A percentile compares a stretch with the other conserved stretches of the same genome.
phyloP scores from a whole-genome alignment of 2,888 invertebrate genomes.

The Opisthograptis luteolata region DNA sequence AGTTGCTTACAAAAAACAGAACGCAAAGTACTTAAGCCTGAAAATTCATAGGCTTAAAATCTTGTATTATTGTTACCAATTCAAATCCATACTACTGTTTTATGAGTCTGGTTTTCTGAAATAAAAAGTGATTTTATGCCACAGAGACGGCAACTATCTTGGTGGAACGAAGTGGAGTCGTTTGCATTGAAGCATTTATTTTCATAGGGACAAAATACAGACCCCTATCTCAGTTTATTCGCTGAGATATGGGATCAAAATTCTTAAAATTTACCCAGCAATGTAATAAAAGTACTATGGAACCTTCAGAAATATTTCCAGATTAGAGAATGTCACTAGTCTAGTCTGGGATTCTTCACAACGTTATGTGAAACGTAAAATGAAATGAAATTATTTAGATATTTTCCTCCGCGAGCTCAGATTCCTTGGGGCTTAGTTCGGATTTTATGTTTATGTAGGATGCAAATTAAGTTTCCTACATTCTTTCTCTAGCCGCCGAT shows the following conservation, averaged over 20 bases:
- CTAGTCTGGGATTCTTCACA: constrained; percentile 36
- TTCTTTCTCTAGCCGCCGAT: constrained; percentile 17
- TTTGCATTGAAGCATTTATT: no score
- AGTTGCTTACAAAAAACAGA: no score
- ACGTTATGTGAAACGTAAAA: constrained; percentile 51
- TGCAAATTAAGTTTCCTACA: constrained; percentile 42
- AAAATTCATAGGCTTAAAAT: no score
- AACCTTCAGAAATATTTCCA: constrained; percentile 35
- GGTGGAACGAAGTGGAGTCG: no score
- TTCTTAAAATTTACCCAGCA: constrained; percentile 35
- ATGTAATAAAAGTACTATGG: constrained; percentile 19
- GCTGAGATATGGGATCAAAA: constrained; percentile 34
- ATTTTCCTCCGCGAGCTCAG: constrained; percentile 45
- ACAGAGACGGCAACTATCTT: no score
- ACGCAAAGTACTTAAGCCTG: no score
- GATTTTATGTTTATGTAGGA: constrained; percentile 43
- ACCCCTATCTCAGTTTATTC: constrained; percentile 14
- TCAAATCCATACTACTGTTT: no score
- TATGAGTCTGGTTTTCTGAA: no score
- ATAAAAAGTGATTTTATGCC: no score
- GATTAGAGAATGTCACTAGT: constrained; percentile 47
- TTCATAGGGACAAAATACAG: neutral
- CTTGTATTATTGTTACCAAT: no score
- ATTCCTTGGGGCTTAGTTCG: constrained; percentile 47
- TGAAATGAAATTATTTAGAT: constrained; percentile 56